phyloP scores from a whole-genome alignment of 2,113 vertebrate species.

The Carlito syrichta region DNA sequence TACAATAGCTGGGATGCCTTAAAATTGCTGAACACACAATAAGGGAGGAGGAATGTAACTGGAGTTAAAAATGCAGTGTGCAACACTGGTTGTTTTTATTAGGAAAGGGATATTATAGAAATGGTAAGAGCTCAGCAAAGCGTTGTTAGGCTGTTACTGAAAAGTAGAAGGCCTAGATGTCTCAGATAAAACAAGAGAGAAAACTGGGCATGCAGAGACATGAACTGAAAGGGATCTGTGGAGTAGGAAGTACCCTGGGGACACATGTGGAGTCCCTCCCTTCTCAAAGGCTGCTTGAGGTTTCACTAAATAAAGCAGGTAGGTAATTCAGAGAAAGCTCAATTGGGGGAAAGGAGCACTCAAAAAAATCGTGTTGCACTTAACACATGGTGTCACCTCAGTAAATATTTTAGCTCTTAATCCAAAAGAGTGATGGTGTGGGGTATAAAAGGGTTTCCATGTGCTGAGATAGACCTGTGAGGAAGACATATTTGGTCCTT shows the following conservation, averaged over 20 bases:
- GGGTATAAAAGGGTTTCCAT: background rate
- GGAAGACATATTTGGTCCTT: background rate
- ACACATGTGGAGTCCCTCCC: background rate
- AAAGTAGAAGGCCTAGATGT: background rate
- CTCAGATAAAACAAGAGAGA: background rate
- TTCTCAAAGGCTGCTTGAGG: background rate
- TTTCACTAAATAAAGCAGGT: background rate
- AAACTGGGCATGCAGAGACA: background rate
- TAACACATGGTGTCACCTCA: background rate
- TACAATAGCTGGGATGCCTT: background rate
- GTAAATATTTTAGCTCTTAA: background rate
- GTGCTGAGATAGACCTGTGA: background rate
- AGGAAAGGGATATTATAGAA: constrained; percentile 2
- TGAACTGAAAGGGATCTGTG: background rate
- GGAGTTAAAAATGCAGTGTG: constrained; percentile 23
- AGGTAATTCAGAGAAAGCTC: constrained; percentile 6
- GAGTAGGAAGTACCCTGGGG: background rate
- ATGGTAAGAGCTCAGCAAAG: background rate
- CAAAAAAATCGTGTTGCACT: background rate
- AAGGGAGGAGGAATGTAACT: background rate
- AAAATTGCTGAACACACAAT: constrained; percentile 26
- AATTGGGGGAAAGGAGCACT: background rate
- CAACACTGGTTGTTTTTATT: constrained; percentile 24
- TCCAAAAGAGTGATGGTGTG: background rate
- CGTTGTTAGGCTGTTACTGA: background rate